phyloP scores from a whole-genome alignment of 2,888 invertebrate species.

The Creontiades dilutus region DNA sequence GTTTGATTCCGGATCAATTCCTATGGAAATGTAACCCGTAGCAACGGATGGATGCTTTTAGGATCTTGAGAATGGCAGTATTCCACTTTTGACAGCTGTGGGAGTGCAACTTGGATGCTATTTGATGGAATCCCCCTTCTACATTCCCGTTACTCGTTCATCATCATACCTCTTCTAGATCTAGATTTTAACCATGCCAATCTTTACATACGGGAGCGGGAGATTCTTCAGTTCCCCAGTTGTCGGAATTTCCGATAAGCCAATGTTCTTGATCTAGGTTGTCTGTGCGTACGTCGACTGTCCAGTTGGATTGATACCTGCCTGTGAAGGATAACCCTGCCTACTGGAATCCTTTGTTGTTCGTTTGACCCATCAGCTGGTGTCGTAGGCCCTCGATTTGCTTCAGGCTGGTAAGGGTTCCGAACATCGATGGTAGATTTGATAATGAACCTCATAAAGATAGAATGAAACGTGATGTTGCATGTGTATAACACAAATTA shows the following conservation, averaged over 20 bases:
- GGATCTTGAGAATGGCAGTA: not conserved
- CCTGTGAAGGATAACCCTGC: not conserved
- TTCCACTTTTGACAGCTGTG: not conserved
- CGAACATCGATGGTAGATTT: not conserved
- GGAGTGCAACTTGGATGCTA: not conserved
- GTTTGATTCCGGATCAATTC: not conserved
- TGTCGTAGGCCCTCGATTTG: not conserved
- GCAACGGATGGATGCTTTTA: not conserved
- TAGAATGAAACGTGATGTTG: not conserved
- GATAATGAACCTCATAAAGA: not conserved
- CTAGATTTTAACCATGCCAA: not conserved
- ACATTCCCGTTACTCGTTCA: not conserved
- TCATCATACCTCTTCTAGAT: not conserved
- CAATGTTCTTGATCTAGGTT: not conserved
- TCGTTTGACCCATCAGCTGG: not conserved
- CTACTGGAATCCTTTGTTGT: not conserved
- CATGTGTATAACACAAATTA: not conserved
- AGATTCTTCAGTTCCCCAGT: not conserved
- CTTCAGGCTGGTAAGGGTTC: not conserved
- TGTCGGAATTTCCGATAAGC: not conserved
- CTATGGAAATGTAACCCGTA: not conserved
- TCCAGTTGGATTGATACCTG: not conserved
- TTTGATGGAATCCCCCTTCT: not conserved
- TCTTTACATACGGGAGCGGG: too few relatives aligned
- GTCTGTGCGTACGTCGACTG: not conserved